Evolutionary conservation across 2,797 vertebrate species (phyloP), one percentile per base, ranked within the genome.

Genomic region (Hypotaenidia philippensis): DNA sequence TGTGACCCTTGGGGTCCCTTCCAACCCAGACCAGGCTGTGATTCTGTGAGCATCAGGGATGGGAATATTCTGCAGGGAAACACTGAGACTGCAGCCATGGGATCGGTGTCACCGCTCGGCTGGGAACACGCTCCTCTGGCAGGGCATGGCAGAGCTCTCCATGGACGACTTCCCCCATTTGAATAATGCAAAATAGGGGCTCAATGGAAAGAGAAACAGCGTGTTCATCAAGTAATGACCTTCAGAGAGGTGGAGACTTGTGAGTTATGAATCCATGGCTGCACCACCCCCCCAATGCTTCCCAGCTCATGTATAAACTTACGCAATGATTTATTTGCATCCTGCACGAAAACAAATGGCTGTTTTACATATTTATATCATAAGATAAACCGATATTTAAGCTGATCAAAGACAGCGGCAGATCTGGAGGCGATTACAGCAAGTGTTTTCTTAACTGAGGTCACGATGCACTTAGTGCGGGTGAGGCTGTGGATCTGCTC

Each of bases 361-460:
- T 96, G 93, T 90, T 97, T 97, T 97, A 93, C 97, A 97, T 97
- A 96, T 98, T 98, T 98, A 97, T 96, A 95, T 86, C 91, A 55
- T 81, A 96, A 97, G 96, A 97, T 93, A 97, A 96, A 97, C 90
- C 38, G 87, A 97, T 95, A 90, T 86, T 87, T 90, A 88, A 92
- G 85, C 96, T 90, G 97, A 98, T 98, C 97, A 97, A 98, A 98
- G 98, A 29, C 75, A 10, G 64, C 81, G 22, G 89, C 65, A 84
- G 95, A 96, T 96, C 98, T 97, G 97, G 96, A 96, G 97, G 95
- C 36, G 63, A 97, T 98, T 97, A 97, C 72, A 38, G 76, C 72
- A 74, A 94, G 92, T 87, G 91, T 97, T 96, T 97, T 84, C 96
- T 92, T 93, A 86, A 55, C 97, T 91, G 97, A 97, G 96, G 94